Conservation (phyloP, 2,888 invertebrate species). For the Drosophila tripunctata region DNA sequence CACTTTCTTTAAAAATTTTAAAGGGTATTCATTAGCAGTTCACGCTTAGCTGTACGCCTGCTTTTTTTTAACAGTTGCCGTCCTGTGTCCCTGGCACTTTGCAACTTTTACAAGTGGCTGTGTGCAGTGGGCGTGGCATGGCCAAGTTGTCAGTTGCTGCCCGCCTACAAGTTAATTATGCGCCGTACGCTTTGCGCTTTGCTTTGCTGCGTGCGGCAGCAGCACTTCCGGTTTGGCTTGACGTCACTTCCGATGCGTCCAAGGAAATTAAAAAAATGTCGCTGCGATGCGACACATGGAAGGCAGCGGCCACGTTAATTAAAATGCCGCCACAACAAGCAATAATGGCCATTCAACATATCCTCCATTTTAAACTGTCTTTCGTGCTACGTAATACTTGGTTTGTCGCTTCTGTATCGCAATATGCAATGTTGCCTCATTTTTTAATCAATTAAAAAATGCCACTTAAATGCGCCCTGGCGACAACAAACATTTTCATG, state of each 20-base stretch:
- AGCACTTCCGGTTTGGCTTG: constrained; percentile 67
- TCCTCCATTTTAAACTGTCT: background rate
- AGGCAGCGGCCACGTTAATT: constrained; percentile 57
- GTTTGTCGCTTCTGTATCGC: background rate
- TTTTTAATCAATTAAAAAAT: constrained; percentile 78
- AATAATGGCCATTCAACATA: constrained; percentile 39
- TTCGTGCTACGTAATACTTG: too few species aligned
- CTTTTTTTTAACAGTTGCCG: background rate
- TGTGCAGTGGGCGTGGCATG: constrained; percentile 44
- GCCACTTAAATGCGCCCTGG: constrained; percentile 62
- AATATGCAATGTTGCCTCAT: constrained; percentile 34
- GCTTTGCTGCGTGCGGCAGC: constrained; percentile 52
- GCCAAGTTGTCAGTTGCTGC: constrained; percentile 33
- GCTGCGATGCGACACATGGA: constrained; percentile 26
- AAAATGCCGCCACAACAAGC: constrained; percentile 57
- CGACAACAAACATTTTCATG: constrained; percentile 59
- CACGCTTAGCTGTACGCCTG: too few species aligned
- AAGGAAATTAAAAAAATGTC: constrained; percentile 79
- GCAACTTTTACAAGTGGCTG: constrained; percentile 46
- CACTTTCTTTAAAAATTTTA: background rate
- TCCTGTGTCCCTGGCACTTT: constrained; percentile 16
- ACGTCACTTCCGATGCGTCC: constrained; percentile 60
- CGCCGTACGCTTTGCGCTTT: constrained; percentile 51
- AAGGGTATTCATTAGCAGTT: constrained; percentile 2
- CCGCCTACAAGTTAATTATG: constrained; percentile 73